Conservation (phyloP, 1,140 invertebrate genomes). For the Pteromalus puparum region DNA sequence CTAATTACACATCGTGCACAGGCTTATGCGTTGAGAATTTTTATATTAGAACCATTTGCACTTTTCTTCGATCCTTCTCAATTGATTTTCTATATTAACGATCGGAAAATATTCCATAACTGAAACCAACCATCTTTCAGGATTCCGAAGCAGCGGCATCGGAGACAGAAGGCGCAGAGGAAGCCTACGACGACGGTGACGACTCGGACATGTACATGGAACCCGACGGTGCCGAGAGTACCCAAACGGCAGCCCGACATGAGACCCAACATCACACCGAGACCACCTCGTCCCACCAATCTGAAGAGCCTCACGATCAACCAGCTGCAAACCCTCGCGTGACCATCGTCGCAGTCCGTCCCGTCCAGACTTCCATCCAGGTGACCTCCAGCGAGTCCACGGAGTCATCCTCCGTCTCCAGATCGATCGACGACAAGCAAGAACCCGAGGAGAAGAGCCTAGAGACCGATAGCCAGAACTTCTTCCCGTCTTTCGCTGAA, state of each 20-base stretch:
- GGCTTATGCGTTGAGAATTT: too few relatives aligned
- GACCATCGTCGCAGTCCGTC: slow-evolving; percentile 26
- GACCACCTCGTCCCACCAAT: background rate
- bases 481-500: slow-evolving; percentile 76
- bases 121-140: slow-evolving; percentile 57
- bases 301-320: background rate
- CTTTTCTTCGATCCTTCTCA: background rate
- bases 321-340: background rate
- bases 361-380: slow-evolving; percentile 25
- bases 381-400: slow-evolving; percentile 46
- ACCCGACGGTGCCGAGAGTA: slow-evolving; percentile 64
- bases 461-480: slow-evolving; percentile 72
- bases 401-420: background rate
- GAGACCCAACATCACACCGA: slow-evolving; percentile 12
- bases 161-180: slow-evolving; percentile 64
- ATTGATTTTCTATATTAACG: too few relatives aligned
- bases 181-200: slow-evolving; percentile 68
- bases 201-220: slow-evolving; percentile 75
- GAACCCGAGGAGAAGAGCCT: slow-evolving; percentile 65
- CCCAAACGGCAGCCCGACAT: slow-evolving; percentile 40
- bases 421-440: background rate
- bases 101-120: background rate
- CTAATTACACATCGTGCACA: too few relatives aligned
- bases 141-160: slow-evolving; percentile 70
- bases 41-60: background rate